Conservation (phyloP, 2,113 vertebrate genomes). For the Ailuropoda melanoleuca region DNA sequence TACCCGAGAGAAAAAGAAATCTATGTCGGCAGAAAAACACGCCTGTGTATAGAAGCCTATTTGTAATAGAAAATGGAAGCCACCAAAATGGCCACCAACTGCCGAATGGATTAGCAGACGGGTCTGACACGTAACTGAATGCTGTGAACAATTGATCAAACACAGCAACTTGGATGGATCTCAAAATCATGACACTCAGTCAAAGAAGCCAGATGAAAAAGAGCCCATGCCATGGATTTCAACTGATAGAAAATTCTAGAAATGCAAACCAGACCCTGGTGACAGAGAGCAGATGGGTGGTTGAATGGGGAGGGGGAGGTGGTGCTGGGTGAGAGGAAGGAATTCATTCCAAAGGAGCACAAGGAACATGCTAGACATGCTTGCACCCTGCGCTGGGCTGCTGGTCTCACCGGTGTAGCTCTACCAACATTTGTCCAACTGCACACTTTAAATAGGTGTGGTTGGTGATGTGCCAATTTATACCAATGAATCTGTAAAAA, state of each 20-base stretch:
- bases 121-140: background rate
- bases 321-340: too few species aligned
- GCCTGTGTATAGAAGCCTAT: fast-evolving
- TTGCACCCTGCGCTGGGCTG: background rate
- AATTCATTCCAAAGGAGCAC: background rate
- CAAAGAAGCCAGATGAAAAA: background rate
- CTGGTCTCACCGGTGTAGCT: fast-evolving
- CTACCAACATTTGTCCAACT: background rate
- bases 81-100: background rate
- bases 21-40: background rate
- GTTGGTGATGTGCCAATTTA: background rate
- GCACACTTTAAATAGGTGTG: fast-evolving
- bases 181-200: background rate
- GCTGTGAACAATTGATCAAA: background rate
- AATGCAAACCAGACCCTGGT: background rate
- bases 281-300: background rate
- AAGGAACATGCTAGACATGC: background rate
- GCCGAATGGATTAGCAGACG: fast-evolving
- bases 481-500: background rate
- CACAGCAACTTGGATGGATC: background rate
- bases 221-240: background rate
- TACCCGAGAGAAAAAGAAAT: background rate
- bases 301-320: background rate
- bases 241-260: background rate
- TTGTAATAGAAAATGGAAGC: background rate